Evolutionary conservation across 2,113 vertebrate species (phyloP).

Genomic region (Nothobranchius kuhntae): DNA sequence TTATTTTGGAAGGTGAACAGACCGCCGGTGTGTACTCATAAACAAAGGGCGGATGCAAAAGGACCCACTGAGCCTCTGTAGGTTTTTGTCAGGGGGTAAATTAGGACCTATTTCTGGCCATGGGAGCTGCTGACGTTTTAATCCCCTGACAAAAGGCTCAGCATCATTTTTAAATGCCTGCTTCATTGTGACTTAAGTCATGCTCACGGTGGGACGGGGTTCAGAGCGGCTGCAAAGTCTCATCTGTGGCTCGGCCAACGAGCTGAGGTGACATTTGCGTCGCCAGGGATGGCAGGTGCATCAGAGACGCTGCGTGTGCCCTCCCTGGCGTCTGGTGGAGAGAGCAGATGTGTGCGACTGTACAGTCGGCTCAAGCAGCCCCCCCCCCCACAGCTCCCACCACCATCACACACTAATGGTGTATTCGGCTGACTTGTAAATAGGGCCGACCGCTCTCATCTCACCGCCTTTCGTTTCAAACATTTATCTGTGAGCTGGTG

Average conservation of each 20-base stretch:
- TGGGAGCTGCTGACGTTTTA: conserved; percentile 68
- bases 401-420: conserved; percentile 65
- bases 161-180: conserved; percentile 74
- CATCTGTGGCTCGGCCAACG: conserved; percentile 45
- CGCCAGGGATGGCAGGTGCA: conserved; percentile 62
- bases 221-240: conserved; percentile 63
- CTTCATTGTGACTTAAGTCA: conserved; percentile 78
- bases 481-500: conserved; percentile 76
- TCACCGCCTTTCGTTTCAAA: conserved; percentile 78
- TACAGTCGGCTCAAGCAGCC: conserved; percentile 43
- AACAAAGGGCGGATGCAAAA: conserved; percentile 68
- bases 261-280: conserved; percentile 70
- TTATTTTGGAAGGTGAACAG: conserved; percentile 13
- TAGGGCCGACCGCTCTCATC: conserved; percentile 77
- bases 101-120: conserved; percentile 66
- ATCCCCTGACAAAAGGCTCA: conserved; percentile 72
- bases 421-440: conserved; percentile 71
- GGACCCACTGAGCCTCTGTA: conserved; percentile 20
- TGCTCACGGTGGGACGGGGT: conserved; percentile 64
- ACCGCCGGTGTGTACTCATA: conserved; percentile 10
- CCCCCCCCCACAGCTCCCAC: conserved; percentile 3
- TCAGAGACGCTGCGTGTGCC: conserved; percentile 52
- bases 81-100: conserved; percentile 30
- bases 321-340: conserved; percentile 53
- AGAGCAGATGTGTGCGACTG: conserved; percentile 68